These are phyloP conservation scores for Harmothoe impar DNA, from an alignment of 2,888 invertebrate genomes.

Conservation along the genomic window DNA sequence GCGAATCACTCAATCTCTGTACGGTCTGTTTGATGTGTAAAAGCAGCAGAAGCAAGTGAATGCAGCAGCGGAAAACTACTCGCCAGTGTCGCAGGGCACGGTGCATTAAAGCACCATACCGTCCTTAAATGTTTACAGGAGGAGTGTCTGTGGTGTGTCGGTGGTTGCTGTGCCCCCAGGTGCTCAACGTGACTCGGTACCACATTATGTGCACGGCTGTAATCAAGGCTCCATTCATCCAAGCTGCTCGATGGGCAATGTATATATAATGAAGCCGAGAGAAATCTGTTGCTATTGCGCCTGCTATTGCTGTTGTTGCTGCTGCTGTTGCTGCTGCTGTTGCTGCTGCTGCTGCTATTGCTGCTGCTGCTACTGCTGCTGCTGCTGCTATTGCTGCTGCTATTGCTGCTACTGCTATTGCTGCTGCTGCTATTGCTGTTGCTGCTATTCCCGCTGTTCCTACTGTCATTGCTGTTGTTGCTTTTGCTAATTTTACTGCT, in stretches of 20 bases:
- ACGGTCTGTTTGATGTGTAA: too few relatives aligned
- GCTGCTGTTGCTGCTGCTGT: slow-evolving; percentile 7
- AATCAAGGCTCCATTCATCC: neutral
- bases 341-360: neutral
- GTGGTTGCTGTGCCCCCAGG: neutral
- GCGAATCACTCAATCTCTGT: too few relatives aligned
- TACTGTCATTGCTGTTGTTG: neutral
- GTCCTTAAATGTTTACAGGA: too few relatives aligned
- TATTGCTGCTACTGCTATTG: neutral
- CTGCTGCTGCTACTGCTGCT: neutral
- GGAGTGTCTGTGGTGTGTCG: neutral
- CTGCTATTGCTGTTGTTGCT: neutral
- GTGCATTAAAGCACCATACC: too few relatives aligned
- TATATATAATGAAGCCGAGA: too few relatives aligned
- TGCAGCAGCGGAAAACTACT: too few relatives aligned
- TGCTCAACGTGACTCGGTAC: neutral
- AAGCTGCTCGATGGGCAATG: too few relatives aligned
- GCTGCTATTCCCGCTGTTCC: neutral
- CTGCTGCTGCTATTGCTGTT: neutral
- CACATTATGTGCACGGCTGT: neutral
- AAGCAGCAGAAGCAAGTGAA: too few relatives aligned
- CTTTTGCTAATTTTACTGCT: neutral
- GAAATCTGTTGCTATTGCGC: neutral
- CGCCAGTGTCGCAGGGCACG: too few relatives aligned
- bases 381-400: neutral